Percentiles rank a stretch among this genome's conserved stretches.
phyloP scores from a whole-genome alignment of 2,797 vertebrate genomes.

The Pangasius mekongensis region DNA sequence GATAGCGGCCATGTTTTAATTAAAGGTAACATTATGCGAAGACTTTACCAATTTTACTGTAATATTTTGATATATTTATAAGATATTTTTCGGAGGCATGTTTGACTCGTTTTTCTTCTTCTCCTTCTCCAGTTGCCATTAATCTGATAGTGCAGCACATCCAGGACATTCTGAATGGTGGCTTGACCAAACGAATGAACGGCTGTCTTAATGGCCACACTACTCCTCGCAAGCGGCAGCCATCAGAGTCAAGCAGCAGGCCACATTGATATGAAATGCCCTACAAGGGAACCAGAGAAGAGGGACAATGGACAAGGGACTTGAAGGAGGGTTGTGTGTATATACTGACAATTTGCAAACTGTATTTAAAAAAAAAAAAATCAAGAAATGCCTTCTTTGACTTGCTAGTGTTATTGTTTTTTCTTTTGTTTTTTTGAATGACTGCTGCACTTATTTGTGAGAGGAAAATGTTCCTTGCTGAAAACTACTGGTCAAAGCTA shows the following conservation, averaged over 20 bases:
- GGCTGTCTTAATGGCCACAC: conserved; percentile 80
- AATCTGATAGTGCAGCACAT: conserved; percentile 97
- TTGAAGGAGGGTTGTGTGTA: conserved; percentile 39
- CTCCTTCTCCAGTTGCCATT: conserved; percentile 85
- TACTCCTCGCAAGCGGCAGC: conserved; percentile 76
- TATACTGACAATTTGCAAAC: conserved; percentile 56
- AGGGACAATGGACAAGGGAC: conserved; percentile 16
- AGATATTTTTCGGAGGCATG: neutral
- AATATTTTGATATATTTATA: neutral
- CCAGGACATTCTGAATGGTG: conserved; percentile 92
- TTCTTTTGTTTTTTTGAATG: conserved; percentile 37
- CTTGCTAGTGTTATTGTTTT: conserved; percentile 48
- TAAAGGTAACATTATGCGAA: neutral
- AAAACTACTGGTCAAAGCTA: conserved; percentile 51
- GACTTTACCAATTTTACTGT: neutral
- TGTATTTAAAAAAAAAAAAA: conserved; percentile 55
- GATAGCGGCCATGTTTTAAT: neutral
- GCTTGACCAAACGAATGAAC: conserved; percentile 85
- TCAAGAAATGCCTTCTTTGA: conserved; percentile 60
- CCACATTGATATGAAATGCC: conserved; percentile 86
- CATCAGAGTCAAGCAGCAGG: conserved; percentile 87
- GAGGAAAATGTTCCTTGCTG: conserved; percentile 35
- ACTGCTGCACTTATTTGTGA: conserved; percentile 37
- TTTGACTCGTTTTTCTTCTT: neutral
- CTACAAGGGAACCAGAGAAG: conserved; percentile 10